phyloP scores from a whole-genome alignment of 2,797 vertebrate genomes.

The Betta splendens region DNA sequence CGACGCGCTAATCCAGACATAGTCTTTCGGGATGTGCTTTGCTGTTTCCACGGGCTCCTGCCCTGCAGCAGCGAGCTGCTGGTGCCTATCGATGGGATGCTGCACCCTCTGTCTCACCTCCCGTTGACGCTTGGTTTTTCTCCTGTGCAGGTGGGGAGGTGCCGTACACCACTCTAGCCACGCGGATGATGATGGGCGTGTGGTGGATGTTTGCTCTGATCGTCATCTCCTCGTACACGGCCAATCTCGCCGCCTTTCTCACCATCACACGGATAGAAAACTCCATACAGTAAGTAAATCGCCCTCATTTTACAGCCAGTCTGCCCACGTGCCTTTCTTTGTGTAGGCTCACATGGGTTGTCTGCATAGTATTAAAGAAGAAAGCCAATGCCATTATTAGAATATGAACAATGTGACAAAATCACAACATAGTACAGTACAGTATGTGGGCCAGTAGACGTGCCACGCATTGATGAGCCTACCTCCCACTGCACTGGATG shows the following conservation, averaged over 20 bases:
- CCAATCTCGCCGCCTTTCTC: conserved; percentile 97
- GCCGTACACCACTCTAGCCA: conserved; percentile 96
- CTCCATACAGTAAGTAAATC: conserved; percentile 98
- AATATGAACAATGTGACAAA: too few species aligned
- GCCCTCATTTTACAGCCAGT: too few species aligned
- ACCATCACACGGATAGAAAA: conserved; percentile 98
- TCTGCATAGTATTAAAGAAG: too few species aligned
- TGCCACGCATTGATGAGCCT: too few species aligned
- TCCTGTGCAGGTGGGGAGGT: conserved; percentile 90
- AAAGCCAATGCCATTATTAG: too few species aligned
- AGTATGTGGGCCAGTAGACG: too few species aligned
- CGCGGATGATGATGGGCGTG: conserved; percentile 98
- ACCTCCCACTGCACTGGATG: too few species aligned
- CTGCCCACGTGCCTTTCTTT: too few species aligned
- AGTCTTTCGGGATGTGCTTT: conserved; percentile 37
- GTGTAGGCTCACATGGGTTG: too few species aligned
- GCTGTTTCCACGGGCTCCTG: conserved; percentile 33
- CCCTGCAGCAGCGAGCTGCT: conserved; percentile 13
- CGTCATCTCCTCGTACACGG: conserved; percentile 98
- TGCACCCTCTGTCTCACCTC: conserved; percentile 1
- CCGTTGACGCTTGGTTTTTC: conserved; percentile 4
- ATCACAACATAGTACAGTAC: too few species aligned
- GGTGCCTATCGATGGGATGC: not conserved
- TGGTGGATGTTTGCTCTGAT: conserved; percentile 99
- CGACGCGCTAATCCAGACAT: conserved; percentile 45